Evolutionary conservation across 1,140 invertebrate genomes (phyloP).

Genomic region (Chelonus insularis): DNA sequence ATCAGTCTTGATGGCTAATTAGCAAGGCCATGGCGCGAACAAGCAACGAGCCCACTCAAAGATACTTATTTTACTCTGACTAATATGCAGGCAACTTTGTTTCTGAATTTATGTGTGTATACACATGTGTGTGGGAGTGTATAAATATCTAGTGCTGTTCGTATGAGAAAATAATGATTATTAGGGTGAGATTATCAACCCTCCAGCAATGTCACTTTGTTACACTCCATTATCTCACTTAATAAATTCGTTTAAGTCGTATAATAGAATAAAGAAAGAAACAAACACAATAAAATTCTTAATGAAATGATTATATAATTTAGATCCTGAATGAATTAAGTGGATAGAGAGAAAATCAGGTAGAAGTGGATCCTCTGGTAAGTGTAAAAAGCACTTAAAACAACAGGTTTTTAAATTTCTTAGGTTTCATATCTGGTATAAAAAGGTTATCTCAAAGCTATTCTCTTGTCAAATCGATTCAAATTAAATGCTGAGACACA

Average conservation of each 20-base stretch:
- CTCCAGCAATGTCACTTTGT: slow-evolving; percentile 3
- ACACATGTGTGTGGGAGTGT: not conserved
- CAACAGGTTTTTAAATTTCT: not conserved
- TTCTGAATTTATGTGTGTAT: not conserved
- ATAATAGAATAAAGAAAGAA: not conserved
- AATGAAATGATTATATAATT: no score
- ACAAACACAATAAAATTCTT: not conserved
- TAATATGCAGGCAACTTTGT: not conserved
- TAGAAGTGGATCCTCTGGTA: no score
- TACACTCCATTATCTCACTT: slow-evolving; percentile 20
- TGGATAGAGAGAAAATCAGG: no score
- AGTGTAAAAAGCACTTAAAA: no score
- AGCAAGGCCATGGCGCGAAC: slow-evolving; percentile 28
- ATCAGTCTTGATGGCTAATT: slow-evolving; percentile 28
- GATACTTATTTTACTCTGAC: not conserved
- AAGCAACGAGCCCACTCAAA: slow-evolving; percentile 23
- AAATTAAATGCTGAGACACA: not conserved
- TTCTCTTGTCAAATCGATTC: no score
- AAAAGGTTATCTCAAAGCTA: no score
- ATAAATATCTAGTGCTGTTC: not conserved
- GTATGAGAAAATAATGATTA: not conserved
- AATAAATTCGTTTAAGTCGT: slow-evolving; percentile 5
- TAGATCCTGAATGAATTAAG: no score
- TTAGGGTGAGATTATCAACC: slow-evolving; percentile 5
- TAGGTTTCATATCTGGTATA: not conserved